phyloP scores from a whole-genome alignment of 1,140 invertebrate species.

The Calliphora vicina region DNA sequence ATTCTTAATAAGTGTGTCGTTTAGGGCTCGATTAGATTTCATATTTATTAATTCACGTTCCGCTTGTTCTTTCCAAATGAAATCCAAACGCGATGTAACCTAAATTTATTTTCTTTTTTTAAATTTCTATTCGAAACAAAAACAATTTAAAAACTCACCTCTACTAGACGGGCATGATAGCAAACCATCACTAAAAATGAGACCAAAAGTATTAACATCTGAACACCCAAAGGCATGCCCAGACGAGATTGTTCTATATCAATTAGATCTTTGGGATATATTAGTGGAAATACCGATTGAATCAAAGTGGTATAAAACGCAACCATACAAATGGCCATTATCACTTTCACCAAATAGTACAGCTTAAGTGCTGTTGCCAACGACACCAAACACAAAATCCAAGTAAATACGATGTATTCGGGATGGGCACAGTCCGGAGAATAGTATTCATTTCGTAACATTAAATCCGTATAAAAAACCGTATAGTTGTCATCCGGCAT shows the following conservation, averaged over 20 bases:
- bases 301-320: slow-evolving; percentile 76
- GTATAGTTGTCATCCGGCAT: background rate
- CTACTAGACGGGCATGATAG: slow-evolving; percentile 89
- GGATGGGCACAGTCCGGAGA: slow-evolving; percentile 70
- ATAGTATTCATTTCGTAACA: background rate
- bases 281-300: slow-evolving; percentile 66
- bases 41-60: slow-evolving; percentile 91
- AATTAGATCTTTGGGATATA: slow-evolving; percentile 57
- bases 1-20: slow-evolving; percentile 70
- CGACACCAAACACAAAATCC: slow-evolving; percentile 90
- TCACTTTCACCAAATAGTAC: slow-evolving; percentile 89
- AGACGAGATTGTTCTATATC: slow-evolving; percentile 49
- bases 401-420: slow-evolving; percentile 92
- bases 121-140: background rate
- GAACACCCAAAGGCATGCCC: slow-evolving; percentile 74
- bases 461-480: background rate
- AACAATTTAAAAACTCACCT: slow-evolving; percentile 60
- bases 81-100: slow-evolving; percentile 89
- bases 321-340: slow-evolving; percentile 80
- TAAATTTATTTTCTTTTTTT: slow-evolving; percentile 33
- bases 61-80: slow-evolving; percentile 94
- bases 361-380: slow-evolving; percentile 91
- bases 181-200: slow-evolving; percentile 88
- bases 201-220: slow-evolving; percentile 80
- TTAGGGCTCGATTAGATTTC: slow-evolving; percentile 66